A percentile compares a stretch with the other conserved stretches of the same genome.
Evolutionary conservation across 1,140 invertebrate species (phyloP).

Genomic region (Heliconius hewitsoni): DNA sequence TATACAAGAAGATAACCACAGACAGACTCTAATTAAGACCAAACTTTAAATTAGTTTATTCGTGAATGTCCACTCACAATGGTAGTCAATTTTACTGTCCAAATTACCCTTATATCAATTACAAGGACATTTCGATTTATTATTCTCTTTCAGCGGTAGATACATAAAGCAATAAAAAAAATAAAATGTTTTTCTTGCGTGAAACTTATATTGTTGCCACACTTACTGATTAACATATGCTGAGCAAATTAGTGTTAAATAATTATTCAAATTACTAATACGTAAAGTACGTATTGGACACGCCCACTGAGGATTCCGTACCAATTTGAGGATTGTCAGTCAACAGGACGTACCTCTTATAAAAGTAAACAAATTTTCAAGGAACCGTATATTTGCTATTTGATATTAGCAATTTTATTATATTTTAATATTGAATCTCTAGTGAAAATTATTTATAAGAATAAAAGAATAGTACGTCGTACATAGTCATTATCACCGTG

Average conservation of each 20-base stretch:
- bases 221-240: not conserved
- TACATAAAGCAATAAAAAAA: not conserved
- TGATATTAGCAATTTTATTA: not conserved
- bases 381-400: no score
- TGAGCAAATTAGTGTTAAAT: not conserved
- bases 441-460: not conserved
- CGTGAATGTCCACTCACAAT: not conserved
- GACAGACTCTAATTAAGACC: no score
- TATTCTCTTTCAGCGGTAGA: not conserved
- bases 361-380: no score
- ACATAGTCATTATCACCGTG: not conserved
- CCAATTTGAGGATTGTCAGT: no score
- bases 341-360: no score
- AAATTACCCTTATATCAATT: conserved; percentile 2
- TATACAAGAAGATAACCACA: no score
- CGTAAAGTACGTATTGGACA: no score
- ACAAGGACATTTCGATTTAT: not conserved
- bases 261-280: no score
- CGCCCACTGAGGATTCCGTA: no score
- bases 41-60: not conserved
- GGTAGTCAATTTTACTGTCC: not conserved
- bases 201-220: not conserved
- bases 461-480: not conserved
- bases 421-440: not conserved
- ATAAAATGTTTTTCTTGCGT: not conserved